Evolutionary conservation across 1,140 invertebrate genomes (phyloP).

Genomic region (Formica exsecta): DNA sequence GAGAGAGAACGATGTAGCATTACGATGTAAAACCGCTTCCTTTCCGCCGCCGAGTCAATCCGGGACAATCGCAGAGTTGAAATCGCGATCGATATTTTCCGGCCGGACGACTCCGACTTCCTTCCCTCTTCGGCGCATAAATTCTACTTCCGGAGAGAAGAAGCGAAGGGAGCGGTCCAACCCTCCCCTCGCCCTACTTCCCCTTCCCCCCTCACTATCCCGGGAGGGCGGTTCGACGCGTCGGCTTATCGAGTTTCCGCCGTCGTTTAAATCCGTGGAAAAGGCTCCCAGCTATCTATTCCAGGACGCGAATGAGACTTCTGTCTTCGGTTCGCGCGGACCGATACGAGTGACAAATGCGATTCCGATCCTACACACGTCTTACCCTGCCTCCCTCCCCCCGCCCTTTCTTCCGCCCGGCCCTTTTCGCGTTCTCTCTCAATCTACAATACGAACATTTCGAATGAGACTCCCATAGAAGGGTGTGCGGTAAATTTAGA

Average conservation of each 20-base stretch:
- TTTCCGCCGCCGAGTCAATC: conserved; percentile 57
- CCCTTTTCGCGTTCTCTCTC: conserved; percentile 60
- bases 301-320: conserved; percentile 58
- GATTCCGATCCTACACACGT: conserved; percentile 60
- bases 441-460: conserved; percentile 39
- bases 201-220: not conserved
- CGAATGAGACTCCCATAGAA: not conserved
- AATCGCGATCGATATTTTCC: conserved; percentile 68
- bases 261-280: conserved; percentile 55
- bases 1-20: not conserved
- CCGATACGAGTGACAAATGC: conserved; percentile 68
- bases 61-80: conserved; percentile 54
- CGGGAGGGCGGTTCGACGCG: conserved; percentile 26
- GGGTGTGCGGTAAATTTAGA: conserved; percentile 39
- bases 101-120: conserved; percentile 54
- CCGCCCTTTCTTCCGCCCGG: conserved; percentile 30
- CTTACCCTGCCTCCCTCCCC: too few relatives aligned
- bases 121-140: conserved; percentile 47
- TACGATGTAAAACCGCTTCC: conserved; percentile 56
- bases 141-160: conserved; percentile 57
- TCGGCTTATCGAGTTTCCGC: conserved; percentile 62
- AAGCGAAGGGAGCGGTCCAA: not conserved
- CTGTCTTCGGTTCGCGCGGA: conserved; percentile 50
- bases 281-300: conserved; percentile 55
- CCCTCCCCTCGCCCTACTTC: not conserved